Conservation (phyloP, 2,113 vertebrate genomes). For the Crocuta crocuta region DNA sequence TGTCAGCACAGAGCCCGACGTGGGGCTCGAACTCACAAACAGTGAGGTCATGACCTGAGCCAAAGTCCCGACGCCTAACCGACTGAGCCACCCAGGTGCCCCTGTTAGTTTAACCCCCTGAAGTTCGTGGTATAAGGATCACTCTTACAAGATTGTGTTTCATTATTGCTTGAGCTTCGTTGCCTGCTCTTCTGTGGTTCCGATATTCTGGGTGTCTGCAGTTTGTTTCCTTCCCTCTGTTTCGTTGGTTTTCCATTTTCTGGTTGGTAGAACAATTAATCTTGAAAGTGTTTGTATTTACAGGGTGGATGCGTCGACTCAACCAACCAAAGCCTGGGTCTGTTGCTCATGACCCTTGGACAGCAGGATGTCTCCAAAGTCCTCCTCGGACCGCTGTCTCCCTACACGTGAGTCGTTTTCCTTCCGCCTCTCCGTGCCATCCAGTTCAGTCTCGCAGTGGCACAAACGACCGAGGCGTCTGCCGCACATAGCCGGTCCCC, state of each 20-base stretch:
- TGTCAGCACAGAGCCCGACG: no score
- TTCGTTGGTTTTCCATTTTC: slow-evolving; percentile 55
- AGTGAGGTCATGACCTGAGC: no score
- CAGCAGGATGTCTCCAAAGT: slow-evolving; percentile 98
- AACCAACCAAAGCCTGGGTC: slow-evolving; percentile 95
- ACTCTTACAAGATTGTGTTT: slow-evolving; percentile 65
- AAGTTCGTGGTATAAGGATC: slow-evolving; percentile 11
- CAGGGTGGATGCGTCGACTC: slow-evolving; percentile 99
- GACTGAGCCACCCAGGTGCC: no score
- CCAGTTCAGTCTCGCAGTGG: slow-evolving; percentile 50
- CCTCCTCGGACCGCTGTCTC: slow-evolving; percentile 95
- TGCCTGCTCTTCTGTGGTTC: neutral
- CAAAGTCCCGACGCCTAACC: no score
- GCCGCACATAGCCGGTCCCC: neutral
- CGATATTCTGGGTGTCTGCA: slow-evolving; percentile 32
- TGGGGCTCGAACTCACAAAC: no score
- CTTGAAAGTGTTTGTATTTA: slow-evolving; percentile 84
- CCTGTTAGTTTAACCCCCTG: neutral
- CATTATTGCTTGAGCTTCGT: slow-evolving; percentile 67
- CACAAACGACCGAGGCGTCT: neutral
- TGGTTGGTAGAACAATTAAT: slow-evolving; percentile 83
- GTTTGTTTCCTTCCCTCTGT: neutral
- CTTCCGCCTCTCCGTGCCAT: slow-evolving; percentile 14
- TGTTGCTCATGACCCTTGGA: slow-evolving; percentile 97
- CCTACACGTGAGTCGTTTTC: slow-evolving; percentile 94